These are phyloP conservation scores for Myodes glareolus DNA, from an alignment of 2,113 vertebrate genomes.

Conservation along the genomic window DNA sequence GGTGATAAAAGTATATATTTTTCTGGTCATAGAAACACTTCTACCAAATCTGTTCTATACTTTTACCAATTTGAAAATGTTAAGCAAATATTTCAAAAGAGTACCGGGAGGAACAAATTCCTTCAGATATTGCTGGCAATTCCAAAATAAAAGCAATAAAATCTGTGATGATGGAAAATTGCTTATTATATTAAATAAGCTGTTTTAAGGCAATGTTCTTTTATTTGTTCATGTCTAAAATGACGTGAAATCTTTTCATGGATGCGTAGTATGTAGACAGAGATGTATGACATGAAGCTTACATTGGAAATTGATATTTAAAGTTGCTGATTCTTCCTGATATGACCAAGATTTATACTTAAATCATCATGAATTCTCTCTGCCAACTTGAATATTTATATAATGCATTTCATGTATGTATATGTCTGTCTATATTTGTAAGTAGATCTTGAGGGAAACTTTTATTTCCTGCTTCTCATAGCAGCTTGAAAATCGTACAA, in stretches of 20 bases:
- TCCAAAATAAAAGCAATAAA: neutral
- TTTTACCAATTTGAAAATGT: neutral
- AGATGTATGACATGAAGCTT: slow-evolving; percentile 18
- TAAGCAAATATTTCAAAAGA: neutral
- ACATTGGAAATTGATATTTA: neutral
- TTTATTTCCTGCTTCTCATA: slow-evolving; percentile 81
- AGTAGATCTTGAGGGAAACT: slow-evolving; percentile 73
- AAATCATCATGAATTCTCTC: slow-evolving; percentile 11
- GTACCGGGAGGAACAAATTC: neutral
- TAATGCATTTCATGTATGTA: slow-evolving; percentile 64
- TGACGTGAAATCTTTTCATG: neutral
- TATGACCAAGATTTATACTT: slow-evolving; percentile 38
- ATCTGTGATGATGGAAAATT: neutral
- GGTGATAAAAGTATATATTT: neutral
- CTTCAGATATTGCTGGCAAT: neutral
- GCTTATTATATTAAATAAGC: neutral
- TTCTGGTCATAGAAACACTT: neutral
- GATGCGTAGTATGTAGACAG: neutral
- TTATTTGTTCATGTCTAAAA: neutral
- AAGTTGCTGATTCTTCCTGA: neutral
- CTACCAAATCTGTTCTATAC: neutral
- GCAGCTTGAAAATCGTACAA: slow-evolving; percentile 83
- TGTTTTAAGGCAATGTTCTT: neutral
- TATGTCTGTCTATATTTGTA: neutral
- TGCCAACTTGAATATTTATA: slow-evolving; percentile 69